Evolutionary conservation across 2,888 invertebrate genomes (phyloP).

Genomic region (Drosophila monieri): DNA sequence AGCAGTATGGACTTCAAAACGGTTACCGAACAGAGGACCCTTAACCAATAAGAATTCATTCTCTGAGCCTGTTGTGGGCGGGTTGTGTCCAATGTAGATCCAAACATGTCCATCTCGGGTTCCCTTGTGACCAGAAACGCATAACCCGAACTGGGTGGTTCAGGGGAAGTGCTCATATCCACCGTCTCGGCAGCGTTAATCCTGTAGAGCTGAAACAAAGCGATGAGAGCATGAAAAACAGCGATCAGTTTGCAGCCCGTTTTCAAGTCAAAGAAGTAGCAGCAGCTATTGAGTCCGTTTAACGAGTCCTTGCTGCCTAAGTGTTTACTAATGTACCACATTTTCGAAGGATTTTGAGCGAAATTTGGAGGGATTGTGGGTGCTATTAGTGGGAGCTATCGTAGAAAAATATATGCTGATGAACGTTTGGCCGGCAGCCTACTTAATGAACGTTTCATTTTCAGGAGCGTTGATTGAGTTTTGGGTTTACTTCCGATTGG

Average conservation of each 20-base stretch:
- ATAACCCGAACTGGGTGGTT: background rate
- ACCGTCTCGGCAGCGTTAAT: background rate
- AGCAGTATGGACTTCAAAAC: slow-evolving; percentile 18
- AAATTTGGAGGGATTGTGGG: background rate
- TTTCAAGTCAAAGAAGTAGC: slow-evolving; percentile 36
- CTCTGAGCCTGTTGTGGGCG: background rate
- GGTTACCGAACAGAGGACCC: background rate
- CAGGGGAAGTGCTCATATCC: background rate
- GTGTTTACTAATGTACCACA: slow-evolving; percentile 51
- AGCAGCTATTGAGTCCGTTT: slow-evolving; percentile 39
- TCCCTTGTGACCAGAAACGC: slow-evolving; percentile 4
- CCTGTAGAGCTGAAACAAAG: slow-evolving; percentile 19
- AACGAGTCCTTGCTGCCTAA: background rate
- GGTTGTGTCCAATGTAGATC: background rate
- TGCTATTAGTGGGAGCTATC: background rate
- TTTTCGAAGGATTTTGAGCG: slow-evolving; percentile 30
- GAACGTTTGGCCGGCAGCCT: slow-evolving; percentile 22
- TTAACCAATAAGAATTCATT: background rate
- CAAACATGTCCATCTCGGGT: slow-evolving; percentile 4
- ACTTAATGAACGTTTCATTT: slow-evolving; percentile 13
- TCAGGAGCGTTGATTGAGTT: slow-evolving; percentile 53
- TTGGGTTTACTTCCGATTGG: slow-evolving; percentile 55
- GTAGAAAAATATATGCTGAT: slow-evolving; percentile 14
- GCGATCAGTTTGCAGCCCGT: slow-evolving; percentile 56
- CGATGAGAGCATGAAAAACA: slow-evolving; percentile 22